Evolutionary conservation across 2,888 invertebrate species (phyloP), one percentile per base, ranked within the genome.

Genomic region (Xylota segnis): DNA sequence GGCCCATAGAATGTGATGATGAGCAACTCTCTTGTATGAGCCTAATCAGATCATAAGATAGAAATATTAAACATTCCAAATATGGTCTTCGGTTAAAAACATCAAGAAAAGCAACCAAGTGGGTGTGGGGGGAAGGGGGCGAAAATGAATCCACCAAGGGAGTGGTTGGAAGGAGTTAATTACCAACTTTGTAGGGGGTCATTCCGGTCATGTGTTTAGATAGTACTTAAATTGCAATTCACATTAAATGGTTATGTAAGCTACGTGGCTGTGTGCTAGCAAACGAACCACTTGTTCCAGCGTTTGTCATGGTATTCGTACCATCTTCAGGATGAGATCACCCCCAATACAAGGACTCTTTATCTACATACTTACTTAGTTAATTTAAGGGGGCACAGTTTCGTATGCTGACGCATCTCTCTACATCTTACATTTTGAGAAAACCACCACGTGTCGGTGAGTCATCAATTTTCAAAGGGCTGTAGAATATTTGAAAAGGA

Each of bases 401-500:
- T 29, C 29, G n/a, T 40, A 56, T 40, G 68, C 43, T 29, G 43
- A 18, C 47, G 43, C 54, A 56, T 68, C 54, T 37, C 54, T 37
- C 9, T 43, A 29, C 27, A 56, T 70, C 68, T 29, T 43, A 37
- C 37, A 40, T 40, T 32, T 40, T 61, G n/a, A 23, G 40, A 59
- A 34, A 37, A 29, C 34, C 29, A 56, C 34, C 75, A 66, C 76
- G 50, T 76, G 66, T 66, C 50, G 58, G 18, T 52, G 76, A 76
- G 50, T 76, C 76, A 76, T 76, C 40, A 37, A 14, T 23, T 66
- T 47, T 16, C 6, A 65, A 43, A 14, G 9, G 9, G 27, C 27
- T 14, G 0, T 37, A 37, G 37, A 61, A 29, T 6, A 40, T 59
- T 23, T 40, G 40, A 27, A 18, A 59, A 40, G 16, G 12, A 23